Conservation (phyloP, 2,113 vertebrate genomes). For the human (Homo sapiens) region GRCh38 chr18:38626001-38626500, state of each 20-base stretch:
- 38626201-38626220: neutral
- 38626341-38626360: neutral
- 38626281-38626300: neutral
- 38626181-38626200: neutral
- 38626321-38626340: neutral
- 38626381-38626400: neutral
- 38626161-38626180: neutral
- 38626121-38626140: neutral
- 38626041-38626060: neutral
- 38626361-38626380: neutral
- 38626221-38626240: rapidly evolving
- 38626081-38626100: neutral
- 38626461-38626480: neutral
- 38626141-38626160: neutral
- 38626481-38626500: neutral
- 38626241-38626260: neutral
- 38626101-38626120: neutral
- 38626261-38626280: neutral
- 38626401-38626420: neutral
- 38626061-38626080: neutral
- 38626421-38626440: neutral
- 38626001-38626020: neutral
- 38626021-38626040: neutral
- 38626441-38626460: neutral
- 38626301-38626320: neutral